Base-by-base conservation (phyloP, 2,888 invertebrate species). In the Spodoptera exigua region DNA sequence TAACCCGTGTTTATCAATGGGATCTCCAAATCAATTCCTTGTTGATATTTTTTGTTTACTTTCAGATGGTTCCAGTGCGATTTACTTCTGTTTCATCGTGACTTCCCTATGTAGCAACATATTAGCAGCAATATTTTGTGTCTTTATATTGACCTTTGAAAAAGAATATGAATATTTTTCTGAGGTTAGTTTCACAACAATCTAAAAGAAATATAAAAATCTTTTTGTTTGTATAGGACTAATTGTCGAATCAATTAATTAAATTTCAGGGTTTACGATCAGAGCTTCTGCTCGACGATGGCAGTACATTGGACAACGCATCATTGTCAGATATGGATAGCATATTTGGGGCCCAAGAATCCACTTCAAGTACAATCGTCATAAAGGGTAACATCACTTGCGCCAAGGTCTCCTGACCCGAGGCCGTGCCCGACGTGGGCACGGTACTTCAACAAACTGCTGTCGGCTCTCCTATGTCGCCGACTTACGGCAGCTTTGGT, bases 161-260 rank as follows among this genome's bases (percentile, higher is more conserved):
- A 93, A 89, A 78, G 94, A 94, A 48, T 92, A 92, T 70, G 80
- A 85, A 77, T 92, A 91, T 88, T 92, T 94, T 86, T 83, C 93
- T 47, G 90, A 91, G 86, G 93, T 93, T 76, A 83, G 82, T 70
- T 13, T 43, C 4, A 14, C 27, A 9, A 14, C 11, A 5, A 4
- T 10, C 14, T 36, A 18, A 10, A n/a, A n/a, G n/a, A n/a, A n/a
- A 14, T 21, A 4, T 16, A 11, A 14, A n/a, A 36, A 0, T 0
- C 11, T 14, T 32, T 17, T 32, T 13, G 11, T 21, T 18, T 7
- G 4, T 21, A 41, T 16, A 0, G 11, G 27, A 27, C 9, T 27
- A 12, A 13, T 45, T 35, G 13, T 11, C 7, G 4, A n/a, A n/a
- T n/a, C n/a, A n/a, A 10, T 41, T 13, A 21, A 21, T 40, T 16